These are phyloP conservation scores for Chloroceryle amazona DNA, from an alignment of 2,797 vertebrate genomes.

Conservation along the genomic window DNA sequence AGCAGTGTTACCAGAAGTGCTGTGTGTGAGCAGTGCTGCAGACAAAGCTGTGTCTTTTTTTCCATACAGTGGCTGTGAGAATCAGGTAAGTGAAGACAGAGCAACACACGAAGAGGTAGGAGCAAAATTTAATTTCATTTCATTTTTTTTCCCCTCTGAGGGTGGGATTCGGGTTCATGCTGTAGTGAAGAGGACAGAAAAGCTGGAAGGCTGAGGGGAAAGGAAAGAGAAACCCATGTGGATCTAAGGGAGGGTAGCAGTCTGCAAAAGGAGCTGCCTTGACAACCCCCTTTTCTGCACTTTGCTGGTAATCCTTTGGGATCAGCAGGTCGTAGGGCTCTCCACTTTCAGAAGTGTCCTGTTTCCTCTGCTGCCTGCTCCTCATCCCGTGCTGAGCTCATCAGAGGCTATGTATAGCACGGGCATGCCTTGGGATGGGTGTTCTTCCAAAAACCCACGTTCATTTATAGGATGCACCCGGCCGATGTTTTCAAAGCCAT, in stretches of 20 bases:
- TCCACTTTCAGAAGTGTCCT: neutral
- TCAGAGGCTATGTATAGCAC: conserved; percentile 11
- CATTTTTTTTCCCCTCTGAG: rapidly evolving
- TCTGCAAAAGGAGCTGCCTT: neutral
- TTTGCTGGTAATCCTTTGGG: neutral
- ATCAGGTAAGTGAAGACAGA: neutral
- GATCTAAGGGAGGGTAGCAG: neutral
- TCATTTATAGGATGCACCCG: conserved; percentile 34
- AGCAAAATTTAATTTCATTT: rapidly evolving
- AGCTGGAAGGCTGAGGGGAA: neutral
- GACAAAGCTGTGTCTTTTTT: neutral
- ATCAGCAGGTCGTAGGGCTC: neutral
- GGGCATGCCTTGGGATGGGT: conserved; percentile 8
- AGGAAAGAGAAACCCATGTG: rapidly evolving
- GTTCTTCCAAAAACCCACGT: conserved; percentile 21
- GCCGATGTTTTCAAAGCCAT: neutral
- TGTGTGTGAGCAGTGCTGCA: rapidly evolving
- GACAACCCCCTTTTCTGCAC: neutral
- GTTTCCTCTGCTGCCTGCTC: neutral
- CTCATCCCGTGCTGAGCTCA: neutral
- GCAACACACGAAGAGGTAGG: neutral
- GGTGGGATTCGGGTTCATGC: neutral
- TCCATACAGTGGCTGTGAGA: rapidly evolving
- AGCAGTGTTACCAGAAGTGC: rapidly evolving
- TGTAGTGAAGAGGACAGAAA: neutral